phyloP scores from a whole-genome alignment of 2,888 invertebrate genomes.

The Muscina levida region DNA sequence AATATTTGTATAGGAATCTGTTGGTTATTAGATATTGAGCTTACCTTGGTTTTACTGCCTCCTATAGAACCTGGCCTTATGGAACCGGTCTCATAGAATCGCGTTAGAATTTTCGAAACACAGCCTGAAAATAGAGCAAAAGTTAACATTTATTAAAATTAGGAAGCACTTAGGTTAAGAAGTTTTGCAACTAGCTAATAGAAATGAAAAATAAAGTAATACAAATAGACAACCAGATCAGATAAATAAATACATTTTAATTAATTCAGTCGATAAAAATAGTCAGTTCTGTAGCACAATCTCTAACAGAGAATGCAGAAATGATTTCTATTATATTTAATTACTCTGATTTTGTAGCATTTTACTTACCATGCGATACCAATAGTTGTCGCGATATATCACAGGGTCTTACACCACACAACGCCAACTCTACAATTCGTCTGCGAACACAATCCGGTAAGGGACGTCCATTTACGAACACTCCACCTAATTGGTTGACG shows the following conservation, averaged over 20 bases:
- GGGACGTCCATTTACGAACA: slow-evolving; percentile 98
- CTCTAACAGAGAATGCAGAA: no score
- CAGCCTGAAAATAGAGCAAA: slow-evolving; percentile 82
- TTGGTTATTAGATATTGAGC: slow-evolving; percentile 58
- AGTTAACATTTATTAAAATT: no score
- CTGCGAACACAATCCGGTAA: slow-evolving; percentile 96
- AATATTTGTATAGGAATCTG: no score
- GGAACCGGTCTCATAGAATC: slow-evolving; percentile 98
- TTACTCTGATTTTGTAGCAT: neutral
- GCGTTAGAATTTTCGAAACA: slow-evolving; percentile 96
- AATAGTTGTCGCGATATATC: slow-evolving; percentile 97
- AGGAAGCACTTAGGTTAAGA: no score
- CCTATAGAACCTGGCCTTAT: slow-evolving; percentile 97
- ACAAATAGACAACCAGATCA: no score
- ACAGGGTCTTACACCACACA: slow-evolving; percentile 96
- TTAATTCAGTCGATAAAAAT: no score
- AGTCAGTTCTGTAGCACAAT: no score
- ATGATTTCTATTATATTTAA: slow-evolving; percentile 14
- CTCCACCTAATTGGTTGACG: slow-evolving; percentile 97
- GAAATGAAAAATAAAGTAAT: no score
- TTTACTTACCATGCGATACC: slow-evolving; percentile 89
- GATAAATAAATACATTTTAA: no score
- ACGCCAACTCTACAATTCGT: slow-evolving; percentile 95
- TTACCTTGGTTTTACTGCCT: slow-evolving; percentile 96
- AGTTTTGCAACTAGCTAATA: no score